A percentile compares a stretch with the other conserved stretches of the same genome.
Evolutionary conservation across 2,797 vertebrate genomes (phyloP).

Genomic region (Tiaroga cobitis): DNA sequence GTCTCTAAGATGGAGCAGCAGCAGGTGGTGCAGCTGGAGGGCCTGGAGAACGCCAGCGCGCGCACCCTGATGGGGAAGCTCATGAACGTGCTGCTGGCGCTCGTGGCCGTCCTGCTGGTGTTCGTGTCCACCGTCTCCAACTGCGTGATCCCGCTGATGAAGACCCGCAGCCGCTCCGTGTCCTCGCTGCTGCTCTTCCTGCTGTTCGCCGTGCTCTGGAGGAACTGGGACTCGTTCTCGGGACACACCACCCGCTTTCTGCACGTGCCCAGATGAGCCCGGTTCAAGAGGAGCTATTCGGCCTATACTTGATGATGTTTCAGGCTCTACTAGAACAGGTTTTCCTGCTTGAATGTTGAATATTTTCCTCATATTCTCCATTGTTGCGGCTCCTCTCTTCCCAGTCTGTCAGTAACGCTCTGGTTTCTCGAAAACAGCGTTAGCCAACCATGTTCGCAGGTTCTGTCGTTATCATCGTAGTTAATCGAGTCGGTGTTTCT

Average conservation of each 20-base stretch:
- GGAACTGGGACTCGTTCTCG: constrained; percentile 92
- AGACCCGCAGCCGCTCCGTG: constrained; percentile 93
- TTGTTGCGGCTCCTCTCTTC: not conserved
- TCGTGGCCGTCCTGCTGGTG: constrained; percentile 96
- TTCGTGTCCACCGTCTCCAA: constrained; percentile 97
- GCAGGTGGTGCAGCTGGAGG: constrained; percentile 96
- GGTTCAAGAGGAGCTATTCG: not conserved
- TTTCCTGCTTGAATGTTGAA: not conserved
- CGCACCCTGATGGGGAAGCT: constrained; percentile 95
- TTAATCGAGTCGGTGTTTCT: too few relatives aligned
- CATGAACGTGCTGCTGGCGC: constrained; percentile 95
- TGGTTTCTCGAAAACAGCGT: too few relatives aligned
- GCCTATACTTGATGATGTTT: not conserved
- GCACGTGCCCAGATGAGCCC: constrained; percentile 82
- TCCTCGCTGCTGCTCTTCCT: constrained; percentile 91
- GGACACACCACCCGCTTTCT: constrained; percentile 88
- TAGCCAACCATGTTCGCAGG: too few relatives aligned
- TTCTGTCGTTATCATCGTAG: too few relatives aligned
- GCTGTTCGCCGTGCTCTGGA: constrained; percentile 91
- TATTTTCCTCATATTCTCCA: not conserved
- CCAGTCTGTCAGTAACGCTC: not conserved
- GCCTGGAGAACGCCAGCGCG: constrained; percentile 95
- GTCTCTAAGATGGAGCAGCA: constrained; percentile 99
- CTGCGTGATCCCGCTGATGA: constrained; percentile 95
- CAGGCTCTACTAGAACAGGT: not conserved